Evolutionary conservation across 2,797 vertebrate species (phyloP), one percentile per base, ranked within the genome.

Genomic region (Periparus ater): DNA sequence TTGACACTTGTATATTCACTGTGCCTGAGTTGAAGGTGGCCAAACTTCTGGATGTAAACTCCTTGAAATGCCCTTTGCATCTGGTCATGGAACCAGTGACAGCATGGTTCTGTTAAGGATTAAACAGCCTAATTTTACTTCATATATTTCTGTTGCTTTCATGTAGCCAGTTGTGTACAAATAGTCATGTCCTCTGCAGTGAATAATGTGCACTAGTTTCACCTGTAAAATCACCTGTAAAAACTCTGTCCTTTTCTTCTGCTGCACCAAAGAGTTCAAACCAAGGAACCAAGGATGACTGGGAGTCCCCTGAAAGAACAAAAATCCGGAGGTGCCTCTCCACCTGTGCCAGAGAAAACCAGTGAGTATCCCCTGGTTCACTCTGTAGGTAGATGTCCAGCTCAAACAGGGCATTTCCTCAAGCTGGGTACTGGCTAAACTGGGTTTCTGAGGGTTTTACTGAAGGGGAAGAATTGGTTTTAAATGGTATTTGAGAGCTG

Each of bases 241-340:
- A 88, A 88, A 66, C 19, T 87, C 48, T 93, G 48, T 54, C 75
- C 18, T 48, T 87, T 96, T 45, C 76, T 96, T 91, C 85, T 96
- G 88, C 77, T 85, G 12, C 95, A 77, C 74, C 45, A 54, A 97
- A 98, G 97, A 70, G 88, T 81, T 94, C 94, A 93, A 62, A 51
- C 74, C 26, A 84, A 81, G 93, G 96, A 96, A 10, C 86, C 92
- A 42, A 32, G 61, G 81, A 96, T 54, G 85, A 89, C 94, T 95
- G 93, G 66, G 89, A 68, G 61, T 92, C 71, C 36, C 82, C 50
- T 68, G 72, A 93, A 96, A 58, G 97, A 92, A 4, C 88, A 68
- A 6, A 96, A 65, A 44, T 42, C 42, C 2, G 77, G 78, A 68
- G 27, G 40, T 89, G 58, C 67, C 67, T 74, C 8, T 87, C 67